Base-by-base conservation (phyloP, 2,113 vertebrate species). In the Paedocypris sp. region DNA sequence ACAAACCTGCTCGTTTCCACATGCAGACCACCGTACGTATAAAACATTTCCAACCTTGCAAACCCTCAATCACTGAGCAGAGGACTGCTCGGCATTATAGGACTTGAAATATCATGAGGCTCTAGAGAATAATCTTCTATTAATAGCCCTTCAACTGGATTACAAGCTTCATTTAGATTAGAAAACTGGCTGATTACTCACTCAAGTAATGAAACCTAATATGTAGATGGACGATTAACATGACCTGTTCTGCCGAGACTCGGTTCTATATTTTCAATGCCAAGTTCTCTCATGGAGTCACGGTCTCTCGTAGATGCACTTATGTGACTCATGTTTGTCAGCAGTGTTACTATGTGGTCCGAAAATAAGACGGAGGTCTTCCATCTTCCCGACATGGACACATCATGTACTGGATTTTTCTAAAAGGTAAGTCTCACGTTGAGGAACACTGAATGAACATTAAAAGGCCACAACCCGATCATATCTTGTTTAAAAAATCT, bases 101-200 rank as follows among this genome's bases (percentile, higher is more conserved):
- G 28, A 15, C 6, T 22, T 7, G 9, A 19, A 16, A 41, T 10
- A 56, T 29, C 35, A 41, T 4, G 43, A 57, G 15, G 13, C 38
- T 43, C 38, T 26, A 31, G 38, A 57, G 53, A 57, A 57, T 43
- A 25, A 5, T 12, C 16, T 57, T 57, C 38, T 26, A 57, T 57
- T 57, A 29, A 43, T 57, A 57, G 53, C n/a, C 16, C 12, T 57
- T 20, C 25, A 43, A 32, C 26, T 31, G 11, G 53, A 43, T n/a
- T 11, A 31, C 26, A 31, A 16, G 12, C 38, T 31, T 18, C 53
- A 57, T 57, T 57, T 26, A 43, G 18, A 26, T 43, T 57, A 57
- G 38, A 23, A 31, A 26, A 19, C 10, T 7, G 15, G 28, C 36
- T 18, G 36, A 56, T 25, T 16, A 56, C 15, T 41, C 23, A 56